A percentile compares a stretch with the other conserved stretches of the same genome.
Conservation (phyloP, 2,797 vertebrate genomes). For the Discoglossus pictus region DNA sequence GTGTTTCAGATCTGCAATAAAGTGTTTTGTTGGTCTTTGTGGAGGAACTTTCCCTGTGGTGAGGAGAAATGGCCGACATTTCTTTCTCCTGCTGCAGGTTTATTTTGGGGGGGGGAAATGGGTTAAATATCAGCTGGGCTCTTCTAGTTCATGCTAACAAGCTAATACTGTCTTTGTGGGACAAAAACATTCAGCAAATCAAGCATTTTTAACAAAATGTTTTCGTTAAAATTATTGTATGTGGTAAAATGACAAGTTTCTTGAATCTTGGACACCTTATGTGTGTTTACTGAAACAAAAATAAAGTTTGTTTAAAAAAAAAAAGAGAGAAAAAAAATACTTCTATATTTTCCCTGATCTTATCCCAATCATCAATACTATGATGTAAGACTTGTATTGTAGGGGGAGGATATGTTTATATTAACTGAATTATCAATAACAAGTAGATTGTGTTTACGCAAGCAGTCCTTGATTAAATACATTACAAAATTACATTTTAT, state of each 20-base stretch:
- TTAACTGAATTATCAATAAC: no score
- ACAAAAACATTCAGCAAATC: constrained; percentile 9
- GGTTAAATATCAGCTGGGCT: constrained; percentile 4
- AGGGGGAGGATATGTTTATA: no score
- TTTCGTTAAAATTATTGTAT: constrained; percentile 8
- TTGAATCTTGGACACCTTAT: constrained; percentile 15
- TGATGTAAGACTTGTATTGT: no score
- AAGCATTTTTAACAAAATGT: constrained; percentile 17
- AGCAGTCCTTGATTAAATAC: no score
- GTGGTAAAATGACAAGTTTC: constrained; percentile 16
- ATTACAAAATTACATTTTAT: no score
- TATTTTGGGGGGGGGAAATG: background rate
- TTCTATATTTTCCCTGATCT: no score
- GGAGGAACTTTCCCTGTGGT: constrained; percentile 1
- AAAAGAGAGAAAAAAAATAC: constrained; percentile 2
- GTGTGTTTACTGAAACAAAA: constrained; percentile 18
- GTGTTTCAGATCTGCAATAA: constrained; percentile 22
- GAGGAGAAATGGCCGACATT: background rate
- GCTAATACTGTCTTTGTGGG: constrained; percentile 14
- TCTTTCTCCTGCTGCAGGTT: constrained; percentile 10
- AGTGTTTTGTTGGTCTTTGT: constrained; percentile 15
- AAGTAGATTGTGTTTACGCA: no score
- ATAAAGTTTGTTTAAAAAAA: constrained; percentile 6
- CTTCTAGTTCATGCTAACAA: constrained; percentile 13
- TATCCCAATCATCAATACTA: no score